phyloP scores from a whole-genome alignment of 2,888 invertebrate species.

The Heteromyza rotundicornis region DNA sequence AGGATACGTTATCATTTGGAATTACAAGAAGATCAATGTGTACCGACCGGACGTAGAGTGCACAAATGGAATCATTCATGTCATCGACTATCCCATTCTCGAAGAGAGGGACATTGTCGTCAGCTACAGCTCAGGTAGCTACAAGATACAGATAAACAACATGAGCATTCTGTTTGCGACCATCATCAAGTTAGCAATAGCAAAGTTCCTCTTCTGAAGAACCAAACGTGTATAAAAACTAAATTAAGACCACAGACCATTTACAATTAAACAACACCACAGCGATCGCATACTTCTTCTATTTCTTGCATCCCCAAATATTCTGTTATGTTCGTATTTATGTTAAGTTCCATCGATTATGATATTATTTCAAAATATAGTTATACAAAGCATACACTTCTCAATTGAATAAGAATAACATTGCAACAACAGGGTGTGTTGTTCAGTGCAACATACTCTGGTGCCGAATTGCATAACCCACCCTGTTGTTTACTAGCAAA shows the following conservation, averaged over 20 bases:
- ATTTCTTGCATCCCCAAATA: no score
- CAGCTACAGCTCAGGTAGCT: slow-evolving; percentile 57
- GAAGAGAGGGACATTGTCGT: slow-evolving; percentile 83
- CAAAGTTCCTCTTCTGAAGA: slow-evolving; percentile 57
- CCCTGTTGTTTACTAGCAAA: no score
- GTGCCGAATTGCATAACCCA: no score
- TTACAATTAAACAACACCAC: not conserved
- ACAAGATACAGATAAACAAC: slow-evolving; percentile 58
- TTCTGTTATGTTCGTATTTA: not conserved
- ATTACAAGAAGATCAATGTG: slow-evolving; percentile 81
- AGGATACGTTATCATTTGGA: slow-evolving; percentile 88
- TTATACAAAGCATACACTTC: no score
- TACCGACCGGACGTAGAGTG: slow-evolving; percentile 92
- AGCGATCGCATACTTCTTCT: not conserved
- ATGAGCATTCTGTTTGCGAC: slow-evolving; percentile 61
- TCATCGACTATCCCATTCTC: slow-evolving; percentile 87
- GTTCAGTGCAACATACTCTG: no score
- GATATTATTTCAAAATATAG: no score
- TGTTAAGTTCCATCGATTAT: not conserved
- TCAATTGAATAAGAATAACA: no score
- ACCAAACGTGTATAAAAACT: slow-evolving; percentile 24
- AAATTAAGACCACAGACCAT: slow-evolving; percentile 5
- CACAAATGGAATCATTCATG: slow-evolving; percentile 94
- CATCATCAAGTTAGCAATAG: slow-evolving; percentile 61
- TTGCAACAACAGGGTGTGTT: no score